Percentiles rank a stretch among this genome's conserved stretches.
Evolutionary conservation across 2,888 invertebrate species (phyloP).

Genomic region (Amphipyra berbera): DNA sequence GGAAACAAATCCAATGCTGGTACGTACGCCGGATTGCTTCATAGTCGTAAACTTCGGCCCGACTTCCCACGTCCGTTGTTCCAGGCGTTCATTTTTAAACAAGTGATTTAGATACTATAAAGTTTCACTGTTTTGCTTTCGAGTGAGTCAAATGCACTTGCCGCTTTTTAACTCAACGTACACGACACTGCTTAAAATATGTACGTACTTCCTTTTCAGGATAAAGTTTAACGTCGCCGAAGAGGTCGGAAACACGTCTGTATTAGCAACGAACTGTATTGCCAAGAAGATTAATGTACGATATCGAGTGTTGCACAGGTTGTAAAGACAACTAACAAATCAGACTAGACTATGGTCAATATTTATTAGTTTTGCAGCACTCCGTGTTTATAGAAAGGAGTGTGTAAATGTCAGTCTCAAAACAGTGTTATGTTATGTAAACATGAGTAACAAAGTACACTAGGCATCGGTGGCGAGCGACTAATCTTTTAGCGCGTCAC

Average conservation of each 20-base stretch:
- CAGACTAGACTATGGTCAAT: not conserved
- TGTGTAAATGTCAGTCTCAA: slow-evolving; percentile 39
- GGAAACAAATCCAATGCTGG: slow-evolving; percentile 79
- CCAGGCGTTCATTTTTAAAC: slow-evolving; percentile 79
- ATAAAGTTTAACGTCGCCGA: slow-evolving; percentile 33
- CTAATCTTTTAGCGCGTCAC: slow-evolving; percentile 87
- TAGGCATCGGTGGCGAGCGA: slow-evolving; percentile 65
- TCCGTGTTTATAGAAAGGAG: slow-evolving; percentile 37
- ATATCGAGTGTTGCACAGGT: slow-evolving; percentile 11
- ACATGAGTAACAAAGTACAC: slow-evolving; percentile 48
- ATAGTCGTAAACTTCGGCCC: slow-evolving; percentile 78
- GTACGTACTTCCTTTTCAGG: slow-evolving; percentile 36
- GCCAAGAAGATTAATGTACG: slow-evolving; percentile 38
- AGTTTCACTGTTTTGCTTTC: slow-evolving; percentile 63
- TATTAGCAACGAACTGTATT: slow-evolving; percentile 12
- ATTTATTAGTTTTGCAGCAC: slow-evolving; percentile 9
- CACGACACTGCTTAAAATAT: slow-evolving; percentile 51
- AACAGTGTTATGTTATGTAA: slow-evolving; percentile 42
- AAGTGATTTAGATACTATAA: slow-evolving; percentile 77
- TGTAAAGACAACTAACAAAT: slow-evolving; percentile 35
- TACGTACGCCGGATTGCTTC: slow-evolving; percentile 70
- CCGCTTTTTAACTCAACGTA: slow-evolving; percentile 43
- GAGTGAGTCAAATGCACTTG: slow-evolving; percentile 57
- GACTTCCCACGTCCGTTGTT: slow-evolving; percentile 75
- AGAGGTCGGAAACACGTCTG: slow-evolving; percentile 14